These are phyloP conservation scores for Coenonympha glycerion DNA, from an alignment of 2,888 invertebrate species.

Conservation along the genomic window DNA sequence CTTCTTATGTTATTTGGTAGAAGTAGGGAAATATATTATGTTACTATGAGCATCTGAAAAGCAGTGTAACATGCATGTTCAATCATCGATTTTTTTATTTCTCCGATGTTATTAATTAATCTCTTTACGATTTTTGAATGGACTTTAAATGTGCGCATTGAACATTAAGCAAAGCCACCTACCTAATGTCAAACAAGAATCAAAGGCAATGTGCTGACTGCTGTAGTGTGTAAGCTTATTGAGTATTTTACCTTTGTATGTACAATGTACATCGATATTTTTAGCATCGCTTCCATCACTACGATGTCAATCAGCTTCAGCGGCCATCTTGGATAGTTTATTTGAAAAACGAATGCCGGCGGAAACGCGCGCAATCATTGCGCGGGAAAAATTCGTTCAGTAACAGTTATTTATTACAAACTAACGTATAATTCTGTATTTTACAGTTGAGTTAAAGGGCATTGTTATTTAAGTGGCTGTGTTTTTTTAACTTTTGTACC, in stretches of 20 bases:
- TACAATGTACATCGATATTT: slow-evolving; percentile 17
- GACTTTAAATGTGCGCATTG: no score
- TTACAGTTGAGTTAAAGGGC: neutral
- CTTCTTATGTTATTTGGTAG: no score
- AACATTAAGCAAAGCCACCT: no score
- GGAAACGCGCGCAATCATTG: slow-evolving; percentile 52
- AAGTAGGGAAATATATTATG: no score
- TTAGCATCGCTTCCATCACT: slow-evolving; percentile 36
- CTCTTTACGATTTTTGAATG: no score
- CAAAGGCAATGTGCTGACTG: no score
- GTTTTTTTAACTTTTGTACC: neutral
- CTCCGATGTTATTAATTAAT: no score
- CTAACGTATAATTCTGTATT: neutral
- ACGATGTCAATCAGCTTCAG: slow-evolving; percentile 35
- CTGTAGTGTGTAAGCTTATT: neutral
- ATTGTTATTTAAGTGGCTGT: slow-evolving; percentile 7
- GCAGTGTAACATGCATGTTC: no score
- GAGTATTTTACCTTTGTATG: neutral
- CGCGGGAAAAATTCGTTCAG: slow-evolving; percentile 31
- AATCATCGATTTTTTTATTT: no score
- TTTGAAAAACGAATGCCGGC: slow-evolving; percentile 65
- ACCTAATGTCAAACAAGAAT: no score
- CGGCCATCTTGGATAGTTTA: slow-evolving; percentile 67
- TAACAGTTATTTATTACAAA: slow-evolving; percentile 4
- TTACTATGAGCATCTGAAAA: no score